Evolutionary conservation across 2,113 vertebrate genomes (phyloP).

Genomic region (Cololabis saira): DNA sequence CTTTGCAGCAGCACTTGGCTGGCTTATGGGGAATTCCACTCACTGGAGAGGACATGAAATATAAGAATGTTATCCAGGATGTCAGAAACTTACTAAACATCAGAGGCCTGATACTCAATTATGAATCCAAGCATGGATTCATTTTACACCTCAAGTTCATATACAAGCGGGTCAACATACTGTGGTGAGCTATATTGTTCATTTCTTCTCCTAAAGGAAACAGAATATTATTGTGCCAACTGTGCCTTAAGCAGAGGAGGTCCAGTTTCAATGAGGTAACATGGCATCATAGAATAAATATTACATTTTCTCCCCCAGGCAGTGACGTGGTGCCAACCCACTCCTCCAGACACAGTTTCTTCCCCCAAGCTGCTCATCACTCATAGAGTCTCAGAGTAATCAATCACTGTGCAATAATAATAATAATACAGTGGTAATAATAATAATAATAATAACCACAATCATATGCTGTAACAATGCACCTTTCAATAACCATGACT

Average conservation of each 20-base stretch:
- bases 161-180: neutral
- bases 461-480: no score
- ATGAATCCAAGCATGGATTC: constrained; percentile 8
- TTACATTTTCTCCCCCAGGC: neutral
- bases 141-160: neutral
- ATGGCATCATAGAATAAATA: neutral
- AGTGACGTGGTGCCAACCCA: neutral
- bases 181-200: neutral
- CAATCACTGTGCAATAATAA: no score
- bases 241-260: neutral
- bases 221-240: neutral
- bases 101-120: neutral
- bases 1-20: constrained; percentile 39
- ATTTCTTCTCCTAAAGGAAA: neutral
- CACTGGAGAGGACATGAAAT: constrained; percentile 31
- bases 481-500: no score
- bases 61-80: constrained; percentile 27
- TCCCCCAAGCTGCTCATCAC: no score
- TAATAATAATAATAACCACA: no score
- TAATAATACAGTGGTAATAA: no score
- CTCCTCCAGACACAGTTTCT: no score
- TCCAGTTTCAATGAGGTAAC: neutral
- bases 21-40: constrained; percentile 55
- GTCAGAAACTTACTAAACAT: neutral
- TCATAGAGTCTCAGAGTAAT: no score